phyloP scores from a whole-genome alignment of 2,888 invertebrate species.

The Trichopria drosophilae region DNA sequence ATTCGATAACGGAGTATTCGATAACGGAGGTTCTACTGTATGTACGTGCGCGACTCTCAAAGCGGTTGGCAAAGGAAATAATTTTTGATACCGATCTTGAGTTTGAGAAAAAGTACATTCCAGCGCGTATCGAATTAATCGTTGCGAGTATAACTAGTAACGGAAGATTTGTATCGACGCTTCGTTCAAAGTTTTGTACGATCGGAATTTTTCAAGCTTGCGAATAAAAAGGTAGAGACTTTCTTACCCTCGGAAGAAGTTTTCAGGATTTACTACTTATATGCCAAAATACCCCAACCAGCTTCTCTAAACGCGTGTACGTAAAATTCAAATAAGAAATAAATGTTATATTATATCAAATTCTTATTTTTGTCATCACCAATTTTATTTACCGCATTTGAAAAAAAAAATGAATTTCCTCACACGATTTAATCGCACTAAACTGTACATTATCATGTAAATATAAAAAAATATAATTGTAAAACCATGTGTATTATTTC shows the following conservation, averaged over 20 bases:
- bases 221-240: too few species aligned
- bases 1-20: too few species aligned
- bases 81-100: constrained; percentile 20
- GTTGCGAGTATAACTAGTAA: too few species aligned
- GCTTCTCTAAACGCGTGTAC: constrained; percentile 43
- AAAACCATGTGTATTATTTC: background rate
- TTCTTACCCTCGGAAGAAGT: too few species aligned
- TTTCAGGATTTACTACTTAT: constrained; percentile 29
- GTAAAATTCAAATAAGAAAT: constrained; percentile 40
- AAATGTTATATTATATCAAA: constrained; percentile 38
- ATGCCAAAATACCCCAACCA: constrained; percentile 34
- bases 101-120: constrained; percentile 27
- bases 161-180: background rate
- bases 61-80: constrained; percentile 12
- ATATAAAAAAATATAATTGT: constrained; percentile 42
- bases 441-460: constrained; percentile 54
- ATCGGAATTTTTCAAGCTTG: too few species aligned
- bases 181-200: background rate
- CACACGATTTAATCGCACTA: constrained; percentile 36
- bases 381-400: constrained; percentile 18
- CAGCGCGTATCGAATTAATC: constrained; percentile 17
- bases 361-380: constrained; percentile 23
- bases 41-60: constrained; percentile 1
- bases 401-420: too few species aligned
- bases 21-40: too few species aligned